These are phyloP conservation scores for Pipistrellus nathusii DNA, from an alignment of 2,797 vertebrate genomes.

Conservation along the genomic window DNA sequence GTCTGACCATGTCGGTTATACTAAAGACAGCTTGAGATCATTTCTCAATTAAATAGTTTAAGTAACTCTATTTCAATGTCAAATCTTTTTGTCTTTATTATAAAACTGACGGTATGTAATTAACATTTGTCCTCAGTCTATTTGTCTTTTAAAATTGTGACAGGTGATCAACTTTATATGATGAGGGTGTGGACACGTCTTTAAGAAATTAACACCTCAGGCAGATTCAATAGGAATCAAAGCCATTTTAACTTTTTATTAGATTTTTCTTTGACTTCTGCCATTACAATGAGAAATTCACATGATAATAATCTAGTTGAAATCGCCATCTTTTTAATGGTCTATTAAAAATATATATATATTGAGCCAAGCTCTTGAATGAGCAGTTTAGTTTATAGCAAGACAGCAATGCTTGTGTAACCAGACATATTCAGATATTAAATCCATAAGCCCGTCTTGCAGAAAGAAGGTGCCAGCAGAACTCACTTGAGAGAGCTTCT, in stretches of 20 bases:
- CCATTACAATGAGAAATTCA: slow-evolving; percentile 11
- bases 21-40: neutral
- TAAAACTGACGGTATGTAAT: neutral
- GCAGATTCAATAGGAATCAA: slow-evolving; percentile 26
- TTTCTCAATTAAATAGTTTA: slow-evolving; percentile 66
- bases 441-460: neutral
- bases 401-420: slow-evolving; percentile 17
- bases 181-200: neutral
- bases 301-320: slow-evolving; percentile 22
- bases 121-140: neutral
- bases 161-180: neutral
- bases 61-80: neutral
- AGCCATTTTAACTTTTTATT: slow-evolving; percentile 26
- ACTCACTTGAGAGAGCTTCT: neutral
- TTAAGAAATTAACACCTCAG: neutral
- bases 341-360: neutral
- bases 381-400: neutral
- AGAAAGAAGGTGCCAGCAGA: neutral
- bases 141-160: slow-evolving; percentile 42
- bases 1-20: slow-evolving; percentile 53
- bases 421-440: neutral
- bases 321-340: slow-evolving; percentile 61
- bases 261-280: neutral
- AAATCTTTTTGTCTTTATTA: slow-evolving; percentile 11
- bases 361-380: neutral